Evolutionary conservation across 1,140 invertebrate genomes (phyloP), one percentile per base, ranked within the genome.

Genomic region (Ectropis grisescens): DNA sequence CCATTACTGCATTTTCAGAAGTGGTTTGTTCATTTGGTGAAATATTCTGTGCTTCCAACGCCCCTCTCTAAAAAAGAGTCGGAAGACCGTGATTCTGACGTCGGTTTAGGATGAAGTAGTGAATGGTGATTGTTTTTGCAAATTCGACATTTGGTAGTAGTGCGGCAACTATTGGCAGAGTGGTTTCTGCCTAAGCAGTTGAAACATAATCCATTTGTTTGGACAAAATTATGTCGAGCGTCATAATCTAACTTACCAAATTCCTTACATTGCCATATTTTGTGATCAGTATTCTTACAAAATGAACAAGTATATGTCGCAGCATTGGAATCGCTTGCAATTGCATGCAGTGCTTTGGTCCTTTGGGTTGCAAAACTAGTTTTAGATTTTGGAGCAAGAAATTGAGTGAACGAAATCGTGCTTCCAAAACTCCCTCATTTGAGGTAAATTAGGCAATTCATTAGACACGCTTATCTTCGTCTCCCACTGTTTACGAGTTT

Each of bases 151-250:
- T 9, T 13, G 4, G 38, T 34, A 13, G 6, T 16, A 33, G 23
- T 13, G 4, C 13, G 12, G 25, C 47, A 49, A 9, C 16, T 13
- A 2, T 31, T 13, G 1, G 14, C 41, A 6, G 26, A 13, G 28
- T 50, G 47, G 14, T 50, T 50, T 19, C 35, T 38, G 12, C 33
- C 26, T 1, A 50, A 27, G 29, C 47, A 50, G 22, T 50, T 50
- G 11, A 41, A 49, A 43, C 47, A 49, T 13, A 50, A 19, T n/a
- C 27, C 29, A 13, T 40, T 36, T 3, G 9, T 26, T 9, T 39
- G 29, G 2, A 41, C 41, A 37, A 44, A 44, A 1, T 33, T 30
- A 33, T 7, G 12, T 23, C 41, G 38, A 19, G 28, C 37, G 5
- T 40, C 25, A 13, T 25, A 13, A 16, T 10, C 6, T 26, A 23